phyloP scores from a whole-genome alignment of 2,113 vertebrate species.

The Tenrec ecaudatus region DNA sequence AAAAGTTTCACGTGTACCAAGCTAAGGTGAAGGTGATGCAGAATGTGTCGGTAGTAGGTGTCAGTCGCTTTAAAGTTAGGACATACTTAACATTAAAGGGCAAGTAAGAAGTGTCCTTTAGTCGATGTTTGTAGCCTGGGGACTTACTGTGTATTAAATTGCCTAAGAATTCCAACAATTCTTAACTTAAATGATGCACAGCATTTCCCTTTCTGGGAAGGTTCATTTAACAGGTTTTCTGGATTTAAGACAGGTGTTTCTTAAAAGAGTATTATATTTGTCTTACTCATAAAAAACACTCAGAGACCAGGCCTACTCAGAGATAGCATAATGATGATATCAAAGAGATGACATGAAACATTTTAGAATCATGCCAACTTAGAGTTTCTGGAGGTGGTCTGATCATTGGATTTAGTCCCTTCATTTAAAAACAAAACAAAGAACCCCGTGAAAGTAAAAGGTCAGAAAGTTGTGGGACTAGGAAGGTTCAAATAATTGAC shows the following conservation, averaged over 20 bases:
- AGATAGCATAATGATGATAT: background rate
- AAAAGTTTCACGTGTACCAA: too few relatives aligned
- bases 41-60: too few relatives aligned
- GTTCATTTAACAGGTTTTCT: conserved; percentile 3
- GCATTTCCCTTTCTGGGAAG: background rate
- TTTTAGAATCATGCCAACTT: background rate
- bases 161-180: background rate
- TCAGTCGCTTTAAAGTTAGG: too few relatives aligned
- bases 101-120: too few relatives aligned
- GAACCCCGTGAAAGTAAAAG: conserved; percentile 4
- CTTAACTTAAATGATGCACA: background rate
- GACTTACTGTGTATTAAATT: background rate
- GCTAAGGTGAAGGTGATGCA: too few relatives aligned
- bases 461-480: background rate
- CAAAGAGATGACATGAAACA: background rate
- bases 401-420: background rate
- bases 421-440: conserved; percentile 10
- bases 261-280: background rate
- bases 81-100: too few relatives aligned
- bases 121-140: background rate
- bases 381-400: background rate
- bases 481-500: background rate
- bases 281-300: background rate
- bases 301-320: background rate
- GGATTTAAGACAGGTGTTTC: background rate